These are phyloP conservation scores for Sceliomorpha sp. DNA, from an alignment of 2,888 invertebrate genomes.

Conservation along the genomic window DNA sequence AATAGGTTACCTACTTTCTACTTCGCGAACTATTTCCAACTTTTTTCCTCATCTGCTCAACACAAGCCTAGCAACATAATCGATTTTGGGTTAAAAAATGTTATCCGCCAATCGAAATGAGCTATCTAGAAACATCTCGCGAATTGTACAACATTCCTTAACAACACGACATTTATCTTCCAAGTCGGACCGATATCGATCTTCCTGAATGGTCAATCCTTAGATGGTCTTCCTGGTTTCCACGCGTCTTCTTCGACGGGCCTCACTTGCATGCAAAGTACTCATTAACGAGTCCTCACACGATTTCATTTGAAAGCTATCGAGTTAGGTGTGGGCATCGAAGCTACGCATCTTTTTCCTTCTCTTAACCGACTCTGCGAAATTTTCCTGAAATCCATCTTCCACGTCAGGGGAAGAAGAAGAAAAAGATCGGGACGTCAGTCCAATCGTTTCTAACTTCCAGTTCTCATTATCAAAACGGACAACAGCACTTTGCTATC, in stretches of 20 bases:
- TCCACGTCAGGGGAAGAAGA: slow-evolving; percentile 2
- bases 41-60: slow-evolving; percentile 3
- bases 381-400: slow-evolving; percentile 29
- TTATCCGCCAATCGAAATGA: slow-evolving; percentile 23
- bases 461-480: slow-evolving; percentile 7
- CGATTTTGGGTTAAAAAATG: slow-evolving; percentile 32
- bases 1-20: slow-evolving; percentile 12
- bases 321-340: slow-evolving; percentile 43
- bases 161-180: slow-evolving; percentile 34
- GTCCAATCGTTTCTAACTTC: slow-evolving; percentile 18
- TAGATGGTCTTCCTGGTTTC: slow-evolving; percentile 53
- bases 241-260: slow-evolving; percentile 29
- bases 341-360: slow-evolving; percentile 29
- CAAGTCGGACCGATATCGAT: slow-evolving; percentile 40
- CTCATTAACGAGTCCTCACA: slow-evolving; percentile 46
- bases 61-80: slow-evolving; percentile 25
- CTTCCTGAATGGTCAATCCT: slow-evolving; percentile 34
- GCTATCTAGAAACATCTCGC: slow-evolving; percentile 22
- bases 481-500: slow-evolving; percentile 4
- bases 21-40: slow-evolving; percentile 2
- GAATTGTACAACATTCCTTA: slow-evolving; percentile 40
- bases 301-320: slow-evolving; percentile 34
- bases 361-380: slow-evolving; percentile 30
- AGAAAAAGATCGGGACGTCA: slow-evolving; percentile 1
- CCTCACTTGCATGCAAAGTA: slow-evolving; percentile 45